A percentile compares a stretch with the other conserved stretches of the same genome.
phyloP scores from a whole-genome alignment of 1,140 invertebrate genomes.

The Drosophila virilis region DNA sequence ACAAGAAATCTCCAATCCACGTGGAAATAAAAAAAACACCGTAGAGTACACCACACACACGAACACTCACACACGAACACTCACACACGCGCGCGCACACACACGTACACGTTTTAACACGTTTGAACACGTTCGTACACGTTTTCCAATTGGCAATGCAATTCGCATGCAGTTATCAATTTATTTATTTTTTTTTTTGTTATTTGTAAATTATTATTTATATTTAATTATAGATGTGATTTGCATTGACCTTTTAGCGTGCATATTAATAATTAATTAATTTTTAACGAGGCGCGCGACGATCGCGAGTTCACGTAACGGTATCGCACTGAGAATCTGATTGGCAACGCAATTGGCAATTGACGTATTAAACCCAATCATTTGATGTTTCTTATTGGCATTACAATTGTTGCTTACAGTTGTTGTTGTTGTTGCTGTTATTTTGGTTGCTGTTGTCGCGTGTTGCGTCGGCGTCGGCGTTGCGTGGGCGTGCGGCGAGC shows the following conservation, averaged over 20 bases:
- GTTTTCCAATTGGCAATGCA: slow-evolving; percentile 30
- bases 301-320: slow-evolving; percentile 49
- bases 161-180: slow-evolving; percentile 33
- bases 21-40: slow-evolving; percentile 8
- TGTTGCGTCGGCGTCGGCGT: slow-evolving; percentile 44
- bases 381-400: slow-evolving; percentile 4
- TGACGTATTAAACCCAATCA: slow-evolving; percentile 15
- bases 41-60: slow-evolving; percentile 1
- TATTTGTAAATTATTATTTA: not conserved
- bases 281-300: slow-evolving; percentile 61
- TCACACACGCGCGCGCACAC: not conserved
- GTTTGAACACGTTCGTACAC: too few species aligned
- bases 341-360: slow-evolving; percentile 26
- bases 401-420: slow-evolving; percentile 27
- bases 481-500: slow-evolving; percentile 40
- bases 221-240: slow-evolving; percentile 45
- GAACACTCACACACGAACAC: not conserved
- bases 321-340: slow-evolving; percentile 5
- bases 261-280: slow-evolving; percentile 47
- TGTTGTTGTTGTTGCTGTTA: slow-evolving; percentile 12
- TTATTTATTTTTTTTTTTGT: not conserved
- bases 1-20: slow-evolving; percentile 4
- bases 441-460: slow-evolving; percentile 41
- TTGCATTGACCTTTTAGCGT: slow-evolving; percentile 17
- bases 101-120: not conserved